Conservation (phyloP, 2,797 vertebrate genomes). For the Erpetoichthys calabaricus region DNA sequence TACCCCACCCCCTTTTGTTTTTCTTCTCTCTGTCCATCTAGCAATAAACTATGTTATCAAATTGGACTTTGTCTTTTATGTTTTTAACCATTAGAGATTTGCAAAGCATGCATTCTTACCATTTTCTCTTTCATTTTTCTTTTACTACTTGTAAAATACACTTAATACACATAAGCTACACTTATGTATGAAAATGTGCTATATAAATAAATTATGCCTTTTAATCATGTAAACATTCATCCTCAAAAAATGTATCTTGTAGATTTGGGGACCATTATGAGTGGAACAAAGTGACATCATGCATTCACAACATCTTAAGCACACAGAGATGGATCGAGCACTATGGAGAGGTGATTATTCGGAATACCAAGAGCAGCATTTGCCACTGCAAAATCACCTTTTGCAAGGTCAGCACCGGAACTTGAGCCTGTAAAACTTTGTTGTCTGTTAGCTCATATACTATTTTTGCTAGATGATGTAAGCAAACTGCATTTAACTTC, state of each 20-base stretch:
- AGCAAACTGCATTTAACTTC: neutral
- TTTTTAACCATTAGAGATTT: no score
- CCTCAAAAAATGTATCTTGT: conserved; percentile 2
- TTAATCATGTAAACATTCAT: no score
- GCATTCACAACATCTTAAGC: conserved; percentile 88
- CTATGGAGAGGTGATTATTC: conserved; percentile 77
- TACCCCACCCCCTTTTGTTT: no score
- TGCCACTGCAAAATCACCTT: conserved; percentile 88
- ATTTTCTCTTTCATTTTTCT: no score
- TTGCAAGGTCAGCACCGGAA: conserved; percentile 57
- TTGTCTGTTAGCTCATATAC: neutral
- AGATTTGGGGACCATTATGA: conserved; percentile 88
- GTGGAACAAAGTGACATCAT: conserved; percentile 93
- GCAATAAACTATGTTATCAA: no score
- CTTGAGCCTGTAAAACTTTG: neutral
- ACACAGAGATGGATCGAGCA: conserved; percentile 87
- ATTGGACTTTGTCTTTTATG: no score
- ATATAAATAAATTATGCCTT: no score
- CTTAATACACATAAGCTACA: no score
- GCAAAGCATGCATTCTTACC: no score
- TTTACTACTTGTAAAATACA: no score
- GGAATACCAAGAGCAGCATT: conserved; percentile 60
- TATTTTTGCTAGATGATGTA: neutral
- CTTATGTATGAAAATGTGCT: no score
- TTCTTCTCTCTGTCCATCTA: no score